Evolutionary conservation across 2,113 vertebrate species (phyloP).

Genomic region (Misgurnus anguillicaudatus): DNA sequence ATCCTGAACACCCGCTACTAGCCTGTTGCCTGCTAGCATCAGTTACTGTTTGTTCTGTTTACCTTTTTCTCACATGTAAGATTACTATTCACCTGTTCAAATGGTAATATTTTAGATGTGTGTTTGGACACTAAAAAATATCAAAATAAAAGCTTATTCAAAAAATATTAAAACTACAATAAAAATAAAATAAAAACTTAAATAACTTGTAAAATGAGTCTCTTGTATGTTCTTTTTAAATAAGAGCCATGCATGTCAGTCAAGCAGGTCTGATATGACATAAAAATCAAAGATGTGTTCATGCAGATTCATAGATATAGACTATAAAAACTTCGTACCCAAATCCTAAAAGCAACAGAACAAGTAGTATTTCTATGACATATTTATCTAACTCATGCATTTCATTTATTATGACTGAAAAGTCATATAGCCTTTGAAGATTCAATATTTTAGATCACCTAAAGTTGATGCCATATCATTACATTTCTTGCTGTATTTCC

Average conservation of each 20-base stretch:
- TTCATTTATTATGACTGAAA: constrained; percentile 1
- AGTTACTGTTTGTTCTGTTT: too few species aligned
- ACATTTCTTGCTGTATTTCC: not conserved
- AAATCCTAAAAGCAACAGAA: not conserved
- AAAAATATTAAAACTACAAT: too few species aligned
- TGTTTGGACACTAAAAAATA: too few species aligned
- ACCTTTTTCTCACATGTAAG: too few species aligned
- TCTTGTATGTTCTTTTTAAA: not conserved
- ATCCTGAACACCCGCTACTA: too few species aligned
- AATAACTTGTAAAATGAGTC: not conserved
- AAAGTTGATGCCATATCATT: constrained; percentile 14
- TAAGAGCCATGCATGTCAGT: not conserved
- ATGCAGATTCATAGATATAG: not conserved
- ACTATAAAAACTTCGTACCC: not conserved
- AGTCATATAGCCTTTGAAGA: constrained; percentile 11
- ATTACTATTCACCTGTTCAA: too few species aligned
- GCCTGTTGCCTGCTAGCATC: too few species aligned
- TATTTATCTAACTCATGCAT: not conserved
- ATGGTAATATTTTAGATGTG: too few species aligned
- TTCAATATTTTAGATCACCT: constrained; percentile 24
- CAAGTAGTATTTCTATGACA: not conserved
- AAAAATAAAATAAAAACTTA: too few species aligned
- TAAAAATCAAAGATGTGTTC: not conserved
- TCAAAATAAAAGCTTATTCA: too few species aligned
- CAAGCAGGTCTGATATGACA: not conserved